Percentiles rank a stretch among this genome's conserved stretches.
Conservation (phyloP, 1,140 invertebrate species). For the Pogonomyrmex californicus region DNA sequence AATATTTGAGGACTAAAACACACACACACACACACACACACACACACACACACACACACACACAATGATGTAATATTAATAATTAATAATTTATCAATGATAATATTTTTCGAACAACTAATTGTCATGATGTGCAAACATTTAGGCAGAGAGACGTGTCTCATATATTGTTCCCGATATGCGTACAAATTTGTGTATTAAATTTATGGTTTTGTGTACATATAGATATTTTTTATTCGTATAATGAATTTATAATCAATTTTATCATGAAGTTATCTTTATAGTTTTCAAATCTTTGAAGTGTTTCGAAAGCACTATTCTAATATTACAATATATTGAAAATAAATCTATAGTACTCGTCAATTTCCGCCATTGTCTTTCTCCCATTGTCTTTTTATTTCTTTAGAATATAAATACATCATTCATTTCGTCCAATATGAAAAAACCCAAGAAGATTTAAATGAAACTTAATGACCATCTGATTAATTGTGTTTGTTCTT, state of each 20-base stretch:
- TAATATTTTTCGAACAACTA: neutral
- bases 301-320: neutral
- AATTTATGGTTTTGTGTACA: neutral
- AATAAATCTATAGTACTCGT: neutral
- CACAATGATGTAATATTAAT: slow-evolving; percentile 1
- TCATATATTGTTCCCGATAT: no score
- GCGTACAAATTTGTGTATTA: neutral
- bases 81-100: slow-evolving; percentile 9
- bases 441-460: neutral
- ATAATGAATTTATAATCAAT: neutral
- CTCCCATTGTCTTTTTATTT: neutral
- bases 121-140: neutral
- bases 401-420: neutral
- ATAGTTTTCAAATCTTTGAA: neutral
- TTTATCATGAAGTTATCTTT: neutral
- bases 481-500: neutral
- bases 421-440: neutral
- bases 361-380: no score
- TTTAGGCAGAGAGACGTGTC: neutral
- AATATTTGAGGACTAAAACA: neutral
- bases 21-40: neutral
- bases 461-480: neutral
- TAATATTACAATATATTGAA: neutral
- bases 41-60: neutral
- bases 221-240: neutral